Base-by-base conservation (phyloP, 1,140 invertebrate species). In the Meloidogyne exigua region DNA sequence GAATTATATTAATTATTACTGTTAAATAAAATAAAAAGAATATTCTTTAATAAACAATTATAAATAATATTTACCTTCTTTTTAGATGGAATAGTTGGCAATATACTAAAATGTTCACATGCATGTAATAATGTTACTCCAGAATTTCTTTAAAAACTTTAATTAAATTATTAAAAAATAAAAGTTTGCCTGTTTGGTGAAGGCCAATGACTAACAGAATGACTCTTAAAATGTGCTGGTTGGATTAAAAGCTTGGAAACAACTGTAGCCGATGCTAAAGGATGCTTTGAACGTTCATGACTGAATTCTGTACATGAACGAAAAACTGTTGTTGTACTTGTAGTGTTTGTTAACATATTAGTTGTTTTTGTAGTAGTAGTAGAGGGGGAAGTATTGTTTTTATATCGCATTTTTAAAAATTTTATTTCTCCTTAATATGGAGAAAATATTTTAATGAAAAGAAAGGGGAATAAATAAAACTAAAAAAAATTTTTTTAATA, bases 271-370 rank as follows among this genome's bases (percentile, higher is more conserved):
- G 49, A 57, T 9, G 49, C 13, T 57, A 57, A n/a, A 57, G 49
- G 49, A 57, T 57, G 49, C 21, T n/a, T 57, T 57, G 49, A 57
- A n/a, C n/a, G 49, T 57, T 57, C 49, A 57, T 57, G 49, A n/a
- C 49, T 57, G 21, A 57, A 57, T 57, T 57, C 49, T 57, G 49
- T 57, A n/a, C 49, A 57, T 57, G 49, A 57, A 57, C 49, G 49
- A 57, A 57, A 57, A 9, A 57, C 49, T 57, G 49, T 57, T n/a
- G 49, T 57, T 57, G 49, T 57, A 57, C 49, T n/a, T 57, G 15
- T 57, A 57, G 5, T 57, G n/a, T n/a, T 57, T 57, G 18, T n/a
- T n/a, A 57, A n/a, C 4, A 57, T 57, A 9, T 18, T 57, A n/a
- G 49, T n/a, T 5, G 18, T 57, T n/a, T 18, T 57, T 57, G 49